Evolutionary conservation across 2,797 vertebrate species (phyloP), one percentile per base, ranked within the genome.

Genomic region (Enteromius treurensis): DNA sequence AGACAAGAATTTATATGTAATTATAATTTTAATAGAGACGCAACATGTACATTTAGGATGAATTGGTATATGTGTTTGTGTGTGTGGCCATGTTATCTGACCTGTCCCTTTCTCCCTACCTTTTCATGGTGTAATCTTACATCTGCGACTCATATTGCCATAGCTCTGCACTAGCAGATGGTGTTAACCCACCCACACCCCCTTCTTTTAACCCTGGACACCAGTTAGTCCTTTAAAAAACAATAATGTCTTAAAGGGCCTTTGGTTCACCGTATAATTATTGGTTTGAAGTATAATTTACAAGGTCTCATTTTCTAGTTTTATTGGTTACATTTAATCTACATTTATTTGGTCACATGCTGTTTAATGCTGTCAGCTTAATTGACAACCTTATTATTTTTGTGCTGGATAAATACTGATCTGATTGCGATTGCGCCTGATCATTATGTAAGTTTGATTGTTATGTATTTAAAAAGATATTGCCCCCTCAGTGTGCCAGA

Each of bases 51-150:
- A 51, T 17, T 32, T 70, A 19, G 58, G 37, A 81, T 74, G 17
- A 37, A 26, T 37, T 32, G 14, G 58, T 58, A 51, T 40, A 74
- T 23, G 51, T 32, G 21, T 53, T 5, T 11, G 49, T 55, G 32
- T 40, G 42, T 53, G 42, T 77, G 60, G 29, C 70, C 80, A 53
- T 64, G 85, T 87, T 86, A 87, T 86, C 77, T 87, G 83, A 90
- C 80, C 88, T 84, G 77, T 45, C 84, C 75, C 51, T 87, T 84
- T 87, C 78, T 77, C 45, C 49, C 77, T 70, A 68, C 67, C 47
- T 78, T 86, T 87, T 82, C 85, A 87, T 75, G 76, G 73, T 88
- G 84, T 83, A 87, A 88, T 86, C 77, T 75, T 80, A 90, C 86
- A 86, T 86, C 67, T 68, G 84, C 55, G 60, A 84, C 85, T 89